phyloP scores from a whole-genome alignment of 30 jellyfish, hydroid and myxozoan species.

The Catostylus mosaicus region DNA sequence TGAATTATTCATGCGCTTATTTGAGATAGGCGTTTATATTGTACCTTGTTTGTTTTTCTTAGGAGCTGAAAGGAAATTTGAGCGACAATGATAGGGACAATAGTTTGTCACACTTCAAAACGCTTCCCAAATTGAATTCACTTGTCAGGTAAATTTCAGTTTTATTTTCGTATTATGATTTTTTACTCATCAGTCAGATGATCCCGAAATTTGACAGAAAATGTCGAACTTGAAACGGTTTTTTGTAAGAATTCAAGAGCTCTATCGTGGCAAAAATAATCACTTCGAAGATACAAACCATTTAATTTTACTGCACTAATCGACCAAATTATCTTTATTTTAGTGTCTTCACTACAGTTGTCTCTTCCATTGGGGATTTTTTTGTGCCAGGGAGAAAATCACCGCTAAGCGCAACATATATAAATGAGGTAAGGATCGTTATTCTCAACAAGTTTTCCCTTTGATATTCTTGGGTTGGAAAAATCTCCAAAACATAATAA shows the following conservation, averaged over 20 bases:
- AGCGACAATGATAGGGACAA: constrained; percentile 46
- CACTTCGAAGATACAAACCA: too few species aligned
- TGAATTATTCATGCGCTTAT: too few species aligned
- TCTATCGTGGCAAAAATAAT: too few species aligned
- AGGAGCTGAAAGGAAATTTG: constrained; percentile 72
- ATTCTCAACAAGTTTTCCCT: too few species aligned
- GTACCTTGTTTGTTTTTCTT: too few species aligned
- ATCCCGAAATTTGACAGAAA: too few species aligned
- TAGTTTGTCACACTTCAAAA: constrained; percentile 59
- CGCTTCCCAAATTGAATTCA: constrained; percentile 81
- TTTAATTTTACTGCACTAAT: not conserved
- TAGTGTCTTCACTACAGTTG: constrained; percentile 90
- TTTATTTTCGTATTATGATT: not conserved
- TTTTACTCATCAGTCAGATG: too few species aligned
- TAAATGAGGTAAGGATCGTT: constrained; percentile 73
- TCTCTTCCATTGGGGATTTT: constrained; percentile 83
- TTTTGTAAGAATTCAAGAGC: too few species aligned
- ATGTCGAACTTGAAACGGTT: too few species aligned
- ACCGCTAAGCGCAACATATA: constrained; percentile 48
- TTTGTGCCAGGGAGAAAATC: constrained; percentile 90
- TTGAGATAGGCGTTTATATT: too few species aligned
- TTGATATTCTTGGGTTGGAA: too few species aligned
- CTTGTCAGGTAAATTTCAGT: constrained; percentile 67
- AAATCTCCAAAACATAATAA: too few species aligned
- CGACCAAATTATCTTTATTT: not conserved